Evolutionary conservation across 2,888 invertebrate species (phyloP), one percentile per base, ranked within the genome.

Genomic region (Aphidius colemani): DNA sequence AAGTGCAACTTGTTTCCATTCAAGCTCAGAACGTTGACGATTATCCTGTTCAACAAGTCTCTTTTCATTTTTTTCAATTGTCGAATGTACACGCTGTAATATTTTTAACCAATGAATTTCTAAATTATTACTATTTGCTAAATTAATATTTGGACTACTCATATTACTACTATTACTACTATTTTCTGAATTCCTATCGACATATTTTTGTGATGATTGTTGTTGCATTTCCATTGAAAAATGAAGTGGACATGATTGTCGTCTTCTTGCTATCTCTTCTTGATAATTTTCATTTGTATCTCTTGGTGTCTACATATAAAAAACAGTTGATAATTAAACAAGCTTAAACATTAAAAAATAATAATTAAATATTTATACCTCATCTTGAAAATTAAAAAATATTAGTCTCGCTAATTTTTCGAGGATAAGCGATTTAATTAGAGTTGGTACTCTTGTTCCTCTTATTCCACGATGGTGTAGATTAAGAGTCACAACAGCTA

Each of bases 381-480:
- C n/a, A n/a, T 84, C 83, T 69, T 90, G 89, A 75, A 91, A 88
- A 79, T 88, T 88, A 83, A 92, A 88, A 82, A 89, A 89, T 73
- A 92, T 88, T 71, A 92, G 78, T 72, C 87, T 87, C 67, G 93
- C 92, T 73, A 94, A 85, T 71, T 90, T 85, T 77, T 90, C 89
- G 76, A 94, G 86, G 71, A 92, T 90, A 70, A 94, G 83, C 71
- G 88, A 89, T 75, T 90, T 88, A 60, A 90, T 84, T 73, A 89
- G 78, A 56, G 86, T 85, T 53, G 94, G 93, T 67, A 94, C 92
- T 78, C 90, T 89, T 70, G 89, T 88, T 71, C 93, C 93, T 78
- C 92, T 86, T 72, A 91, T 89, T 72, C 94, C 94, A 78, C 93
- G 86, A 85, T 94, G 93, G 82, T 94, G 93, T 77, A 94, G 89